Evolutionary conservation across 2,113 vertebrate species (phyloP).

Genomic region (Cebus imitator): DNA sequence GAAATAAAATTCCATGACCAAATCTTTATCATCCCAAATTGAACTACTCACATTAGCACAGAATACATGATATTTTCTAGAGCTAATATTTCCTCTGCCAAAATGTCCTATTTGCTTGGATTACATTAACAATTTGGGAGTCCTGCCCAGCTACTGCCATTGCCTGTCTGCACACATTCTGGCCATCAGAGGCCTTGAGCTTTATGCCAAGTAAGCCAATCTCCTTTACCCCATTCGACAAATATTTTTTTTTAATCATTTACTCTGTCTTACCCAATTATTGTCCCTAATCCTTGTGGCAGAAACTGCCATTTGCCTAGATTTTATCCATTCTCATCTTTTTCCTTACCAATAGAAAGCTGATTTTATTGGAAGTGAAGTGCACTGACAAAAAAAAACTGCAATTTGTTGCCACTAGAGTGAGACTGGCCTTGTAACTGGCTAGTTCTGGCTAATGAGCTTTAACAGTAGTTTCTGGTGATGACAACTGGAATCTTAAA

Average conservation of each 20-base stretch:
- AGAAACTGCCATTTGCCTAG: not conserved
- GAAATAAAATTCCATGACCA: not conserved
- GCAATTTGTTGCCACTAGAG: not conserved
- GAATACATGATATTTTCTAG: not conserved
- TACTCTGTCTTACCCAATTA: not conserved
- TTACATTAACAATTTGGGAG: not conserved
- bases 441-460: not conserved
- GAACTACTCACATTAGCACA: not conserved
- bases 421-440: not conserved
- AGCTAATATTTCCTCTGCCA: not conserved
- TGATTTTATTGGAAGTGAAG: not conserved
- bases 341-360: not conserved
- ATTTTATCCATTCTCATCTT: not conserved
- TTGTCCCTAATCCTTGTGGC: not conserved
- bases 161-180: not conserved
- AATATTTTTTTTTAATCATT: not conserved
- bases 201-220: not conserved
- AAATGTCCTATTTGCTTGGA: not conserved
- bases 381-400: not conserved
- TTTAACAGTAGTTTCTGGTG: not conserved
- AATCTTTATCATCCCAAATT: not conserved
- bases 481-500: not conserved
- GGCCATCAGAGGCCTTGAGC: not conserved
- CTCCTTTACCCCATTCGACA: accelerated
- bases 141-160: not conserved